Evolutionary conservation across 2,113 vertebrate genomes (phyloP).

Genomic region (Sigmodon hispidus): DNA sequence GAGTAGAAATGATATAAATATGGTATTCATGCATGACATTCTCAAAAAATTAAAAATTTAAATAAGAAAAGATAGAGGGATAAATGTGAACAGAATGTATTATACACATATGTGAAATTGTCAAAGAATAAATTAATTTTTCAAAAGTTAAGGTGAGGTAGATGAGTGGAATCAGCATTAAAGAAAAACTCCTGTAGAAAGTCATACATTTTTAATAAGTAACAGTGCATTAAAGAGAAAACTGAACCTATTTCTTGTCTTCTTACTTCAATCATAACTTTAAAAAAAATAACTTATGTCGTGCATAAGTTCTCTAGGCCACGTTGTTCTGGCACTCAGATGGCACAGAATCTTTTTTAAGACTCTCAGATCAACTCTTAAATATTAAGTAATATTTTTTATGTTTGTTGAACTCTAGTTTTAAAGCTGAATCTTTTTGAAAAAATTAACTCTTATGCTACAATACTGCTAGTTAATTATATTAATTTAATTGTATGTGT

Average conservation of each 20-base stretch:
- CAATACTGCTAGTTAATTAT: conserved; percentile 41
- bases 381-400: not conserved
- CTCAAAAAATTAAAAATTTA: not conserved
- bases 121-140: not conserved
- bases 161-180: not conserved
- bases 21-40: not conserved
- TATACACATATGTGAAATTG: not conserved
- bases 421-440: conserved; percentile 7
- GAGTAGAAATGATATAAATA: not conserved
- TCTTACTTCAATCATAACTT: conserved; percentile 8
- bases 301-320: not conserved
- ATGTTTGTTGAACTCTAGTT: not conserved
- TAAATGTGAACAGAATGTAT: not conserved
- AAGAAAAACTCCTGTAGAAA: not conserved
- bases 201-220: conserved; percentile 7
- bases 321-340: not conserved
- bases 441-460: conserved; percentile 22
- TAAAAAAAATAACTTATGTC: not conserved
- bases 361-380: not conserved
- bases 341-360: not conserved
- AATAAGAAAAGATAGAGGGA: not conserved
- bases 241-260: not conserved
- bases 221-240: not conserved
- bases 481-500: not conserved
- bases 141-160: conserved; percentile 10